Evolutionary conservation across 2,797 vertebrate species (phyloP).

Genomic region (Eulemur albifrons): DNA sequence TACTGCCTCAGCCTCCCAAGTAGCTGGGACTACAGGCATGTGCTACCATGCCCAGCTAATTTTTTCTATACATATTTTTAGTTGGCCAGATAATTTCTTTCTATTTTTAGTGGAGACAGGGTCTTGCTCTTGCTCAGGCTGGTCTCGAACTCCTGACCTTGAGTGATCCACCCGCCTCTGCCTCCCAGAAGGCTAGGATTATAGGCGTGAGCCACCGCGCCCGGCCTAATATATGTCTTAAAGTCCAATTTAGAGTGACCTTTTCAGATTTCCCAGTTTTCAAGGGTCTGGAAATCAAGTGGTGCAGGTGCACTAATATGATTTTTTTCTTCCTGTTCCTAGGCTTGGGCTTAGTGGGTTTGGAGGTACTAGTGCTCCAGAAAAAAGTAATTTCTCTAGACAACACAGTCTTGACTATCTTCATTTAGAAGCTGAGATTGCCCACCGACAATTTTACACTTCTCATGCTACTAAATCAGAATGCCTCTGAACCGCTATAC

Average conservation of each 20-base stretch:
- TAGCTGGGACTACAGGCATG: too few relatives aligned
- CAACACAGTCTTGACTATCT: background rate
- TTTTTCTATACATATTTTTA: too few relatives aligned
- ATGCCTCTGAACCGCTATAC: background rate
- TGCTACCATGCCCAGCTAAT: too few relatives aligned
- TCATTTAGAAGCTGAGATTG: background rate
- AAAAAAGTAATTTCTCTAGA: background rate
- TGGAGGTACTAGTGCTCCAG: background rate
- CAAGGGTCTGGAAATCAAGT: background rate
- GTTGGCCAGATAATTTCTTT: too few relatives aligned
- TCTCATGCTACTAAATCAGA: background rate
- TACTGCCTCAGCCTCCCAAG: too few relatives aligned
- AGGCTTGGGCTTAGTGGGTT: background rate
- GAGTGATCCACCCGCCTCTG: too few relatives aligned
- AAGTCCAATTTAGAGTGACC: background rate
- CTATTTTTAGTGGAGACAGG: too few relatives aligned
- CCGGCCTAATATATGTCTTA: background rate
- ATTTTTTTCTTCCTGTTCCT: background rate
- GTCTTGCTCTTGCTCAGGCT: too few relatives aligned
- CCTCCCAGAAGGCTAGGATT: too few relatives aligned
- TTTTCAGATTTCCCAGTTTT: background rate
- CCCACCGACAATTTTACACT: background rate
- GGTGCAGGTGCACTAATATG: background rate
- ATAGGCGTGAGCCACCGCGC: too few relatives aligned
- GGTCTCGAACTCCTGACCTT: too few relatives aligned